Conservation (phyloP, 1,140 invertebrate species). For the Odontomachus brunneus region DNA sequence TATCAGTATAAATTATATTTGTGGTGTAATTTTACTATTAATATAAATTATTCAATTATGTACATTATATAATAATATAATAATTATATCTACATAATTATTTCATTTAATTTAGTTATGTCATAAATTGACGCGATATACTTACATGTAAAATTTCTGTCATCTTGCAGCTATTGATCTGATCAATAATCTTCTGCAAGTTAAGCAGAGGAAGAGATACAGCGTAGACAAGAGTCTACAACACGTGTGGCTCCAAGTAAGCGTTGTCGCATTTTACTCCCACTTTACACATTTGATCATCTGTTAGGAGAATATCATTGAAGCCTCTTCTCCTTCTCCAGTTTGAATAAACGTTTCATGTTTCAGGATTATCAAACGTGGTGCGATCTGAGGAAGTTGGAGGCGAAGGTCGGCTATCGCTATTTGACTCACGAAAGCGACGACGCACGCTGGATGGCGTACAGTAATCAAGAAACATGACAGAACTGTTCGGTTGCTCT, state of each 20-base stretch:
- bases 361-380: conserved; percentile 97
- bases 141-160: too few relatives aligned
- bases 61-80: too few relatives aligned
- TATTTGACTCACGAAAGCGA: conserved; percentile 99
- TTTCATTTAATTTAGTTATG: too few relatives aligned
- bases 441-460: conserved; percentile 94
- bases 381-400: conserved; percentile 96
- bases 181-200: conserved; percentile 99
- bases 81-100: too few relatives aligned
- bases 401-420: conserved; percentile 92
- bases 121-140: too few relatives aligned
- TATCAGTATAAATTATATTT: too few relatives aligned
- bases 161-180: conserved; percentile 95
- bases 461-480: conserved; percentile 83
- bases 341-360: conserved; percentile 13
- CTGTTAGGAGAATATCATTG: conserved; percentile 10
- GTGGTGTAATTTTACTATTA: too few relatives aligned
- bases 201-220: conserved; percentile 98
- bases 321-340: neutral
- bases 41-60: too few relatives aligned
- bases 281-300: neutral
- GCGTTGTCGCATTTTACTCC: conserved; percentile 10
- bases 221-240: conserved; percentile 98
- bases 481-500: conserved; percentile 77
- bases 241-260: conserved; percentile 97